Percentiles rank a stretch among this genome's conserved stretches.
These are phyloP conservation scores for Osmerus eperlanus DNA, from an alignment of 2,113 vertebrate genomes.

Conservation along the genomic window DNA sequence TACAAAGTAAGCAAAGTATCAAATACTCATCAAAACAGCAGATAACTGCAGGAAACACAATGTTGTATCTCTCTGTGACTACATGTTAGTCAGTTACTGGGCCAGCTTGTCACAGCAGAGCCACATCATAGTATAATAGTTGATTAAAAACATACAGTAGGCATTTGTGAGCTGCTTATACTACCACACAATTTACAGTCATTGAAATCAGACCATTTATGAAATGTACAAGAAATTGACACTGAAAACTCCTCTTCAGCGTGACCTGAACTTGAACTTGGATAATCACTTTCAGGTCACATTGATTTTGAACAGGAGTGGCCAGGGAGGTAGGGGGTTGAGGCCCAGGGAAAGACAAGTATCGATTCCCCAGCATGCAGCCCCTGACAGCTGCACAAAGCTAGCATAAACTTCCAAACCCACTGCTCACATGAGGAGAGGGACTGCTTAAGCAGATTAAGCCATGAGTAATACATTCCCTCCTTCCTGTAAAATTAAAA, in stretches of 20 bases:
- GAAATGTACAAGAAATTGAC: not conserved
- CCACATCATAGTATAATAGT: too few relatives aligned
- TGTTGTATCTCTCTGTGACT: too few relatives aligned
- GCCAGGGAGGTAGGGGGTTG: constrained; percentile 4
- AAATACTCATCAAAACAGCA: too few relatives aligned
- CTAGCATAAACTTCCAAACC: constrained; percentile 23
- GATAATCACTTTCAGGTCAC: constrained; percentile 44
- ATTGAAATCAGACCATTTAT: too few relatives aligned
- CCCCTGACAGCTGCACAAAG: constrained; percentile 58
- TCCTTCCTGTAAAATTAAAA: constrained; percentile 31
- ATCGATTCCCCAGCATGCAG: constrained; percentile 40
- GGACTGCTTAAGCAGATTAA: constrained; percentile 55
- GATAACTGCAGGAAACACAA: too few relatives aligned
- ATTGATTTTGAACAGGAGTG: constrained; percentile 48
- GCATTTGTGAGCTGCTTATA: not conserved
- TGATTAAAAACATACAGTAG: not conserved
- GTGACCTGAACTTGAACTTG: constrained; percentile 56
- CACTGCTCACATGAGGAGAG: constrained; percentile 29
- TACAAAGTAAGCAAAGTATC: too few relatives aligned
- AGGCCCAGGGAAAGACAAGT: constrained; percentile 30
- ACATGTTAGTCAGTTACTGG: too few relatives aligned
- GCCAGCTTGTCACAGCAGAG: too few relatives aligned
- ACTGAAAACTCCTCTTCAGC: constrained; percentile 9
- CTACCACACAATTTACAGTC: too few relatives aligned
- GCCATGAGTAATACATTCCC: constrained; percentile 55